Evolutionary conservation across 2,113 vertebrate genomes (phyloP).

Genomic region (Syrmaticus mikado): DNA sequence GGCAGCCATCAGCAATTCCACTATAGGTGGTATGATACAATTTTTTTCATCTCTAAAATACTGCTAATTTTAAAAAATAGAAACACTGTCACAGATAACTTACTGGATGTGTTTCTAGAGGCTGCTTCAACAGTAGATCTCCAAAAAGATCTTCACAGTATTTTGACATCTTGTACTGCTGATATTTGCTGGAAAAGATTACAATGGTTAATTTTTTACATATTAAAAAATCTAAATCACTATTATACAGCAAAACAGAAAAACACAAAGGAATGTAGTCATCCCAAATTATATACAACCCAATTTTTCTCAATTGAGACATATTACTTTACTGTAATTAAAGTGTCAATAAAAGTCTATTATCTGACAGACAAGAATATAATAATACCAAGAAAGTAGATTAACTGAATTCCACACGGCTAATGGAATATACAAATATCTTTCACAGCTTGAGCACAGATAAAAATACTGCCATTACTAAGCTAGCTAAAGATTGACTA

Average conservation of each 20-base stretch:
- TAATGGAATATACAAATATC: conserved; percentile 23
- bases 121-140: conserved; percentile 93
- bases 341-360: conserved; percentile 2
- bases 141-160: conserved; percentile 98
- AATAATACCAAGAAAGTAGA: background rate
- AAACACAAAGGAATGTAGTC: background rate
- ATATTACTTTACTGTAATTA: conserved; percentile 11
- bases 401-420: conserved; percentile 10
- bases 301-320: background rate
- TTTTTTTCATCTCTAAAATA: conserved; percentile 51
- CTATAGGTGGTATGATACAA: background rate
- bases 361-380: conserved; percentile 4
- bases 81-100: conserved; percentile 46
- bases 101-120: conserved; percentile 91
- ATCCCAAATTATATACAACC: background rate
- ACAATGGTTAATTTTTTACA: conserved; percentile 44
- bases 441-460: background rate
- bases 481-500: background rate
- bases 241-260: conserved; percentile 16
- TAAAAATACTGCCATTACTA: background rate
- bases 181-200: conserved; percentile 90
- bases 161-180: conserved; percentile 99
- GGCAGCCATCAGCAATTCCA: conserved; percentile 28
- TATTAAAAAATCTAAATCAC: conserved; percentile 22
- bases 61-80: conserved; percentile 16